Conservation (phyloP, 1,140 invertebrate species). For the Drosophila asahinai region DNA sequence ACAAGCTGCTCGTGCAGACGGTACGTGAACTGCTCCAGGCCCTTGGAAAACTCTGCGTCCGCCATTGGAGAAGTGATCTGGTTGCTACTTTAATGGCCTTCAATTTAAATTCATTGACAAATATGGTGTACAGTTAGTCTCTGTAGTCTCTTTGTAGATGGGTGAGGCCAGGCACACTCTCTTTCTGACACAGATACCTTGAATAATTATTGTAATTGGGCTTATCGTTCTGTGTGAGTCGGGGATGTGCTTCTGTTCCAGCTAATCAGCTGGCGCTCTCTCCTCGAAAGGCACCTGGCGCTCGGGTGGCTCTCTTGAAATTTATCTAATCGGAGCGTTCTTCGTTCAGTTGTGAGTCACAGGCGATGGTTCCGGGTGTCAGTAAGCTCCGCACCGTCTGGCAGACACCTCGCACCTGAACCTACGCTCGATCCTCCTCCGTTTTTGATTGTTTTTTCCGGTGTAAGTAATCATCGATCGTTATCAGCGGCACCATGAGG, state of each 20-base stretch:
- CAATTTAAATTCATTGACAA: neutral
- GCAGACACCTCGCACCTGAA: slow-evolving; percentile 5
- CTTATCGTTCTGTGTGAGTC: slow-evolving; percentile 1
- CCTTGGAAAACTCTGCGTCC: slow-evolving; percentile 19
- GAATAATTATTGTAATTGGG: neutral
- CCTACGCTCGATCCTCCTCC: slow-evolving; percentile 1
- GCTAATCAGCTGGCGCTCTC: slow-evolving; percentile 10
- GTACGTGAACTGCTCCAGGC: slow-evolving; percentile 48
- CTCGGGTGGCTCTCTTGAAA: slow-evolving; percentile 25
- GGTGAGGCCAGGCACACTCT: neutral
- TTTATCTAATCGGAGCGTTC: slow-evolving; percentile 36
- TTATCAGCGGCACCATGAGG: slow-evolving; percentile 1
- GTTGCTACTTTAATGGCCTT: neutral
- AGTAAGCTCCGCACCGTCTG: slow-evolving; percentile 22
- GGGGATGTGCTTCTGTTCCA: neutral
- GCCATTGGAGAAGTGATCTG: slow-evolving; percentile 4
- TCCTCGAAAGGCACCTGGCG: neutral
- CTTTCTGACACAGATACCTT: neutral
- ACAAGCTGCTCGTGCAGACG: slow-evolving; percentile 36
- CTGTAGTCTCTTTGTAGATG: neutral
- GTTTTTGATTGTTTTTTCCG: slow-evolving; percentile 24
- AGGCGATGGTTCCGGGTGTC: slow-evolving; percentile 1
- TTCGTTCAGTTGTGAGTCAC: slow-evolving; percentile 38
- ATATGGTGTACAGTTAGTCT: neutral
- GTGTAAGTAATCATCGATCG: slow-evolving; percentile 28